A percentile compares a stretch with the other conserved stretches of the same genome.
Conservation (phyloP, 2,888 invertebrate species). For the Prosapia bicincta region DNA sequence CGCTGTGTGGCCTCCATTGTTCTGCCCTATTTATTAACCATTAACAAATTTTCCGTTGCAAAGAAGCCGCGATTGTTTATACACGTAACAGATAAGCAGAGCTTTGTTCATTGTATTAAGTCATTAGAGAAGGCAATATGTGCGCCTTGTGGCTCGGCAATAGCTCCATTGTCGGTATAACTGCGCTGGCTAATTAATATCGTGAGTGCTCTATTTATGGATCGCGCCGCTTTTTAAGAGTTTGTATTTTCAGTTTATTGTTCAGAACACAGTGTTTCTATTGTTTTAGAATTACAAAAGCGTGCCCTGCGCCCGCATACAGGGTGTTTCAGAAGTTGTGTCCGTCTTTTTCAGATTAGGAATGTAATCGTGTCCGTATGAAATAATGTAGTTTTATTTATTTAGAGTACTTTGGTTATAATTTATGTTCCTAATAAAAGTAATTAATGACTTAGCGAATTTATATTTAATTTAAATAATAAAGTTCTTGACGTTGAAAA, state of each 20-base stretch:
- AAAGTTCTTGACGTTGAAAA: too few relatives aligned
- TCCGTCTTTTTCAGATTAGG: too few relatives aligned
- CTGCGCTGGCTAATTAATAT: not conserved
- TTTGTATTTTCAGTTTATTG: not conserved
- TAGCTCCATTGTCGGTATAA: not conserved
- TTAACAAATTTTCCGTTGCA: not conserved
- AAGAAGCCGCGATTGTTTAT: not conserved
- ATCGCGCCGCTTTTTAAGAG: not conserved
- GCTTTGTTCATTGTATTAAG: not conserved
- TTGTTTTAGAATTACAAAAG: not conserved
- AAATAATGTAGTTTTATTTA: too few relatives aligned
- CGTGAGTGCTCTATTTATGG: not conserved
- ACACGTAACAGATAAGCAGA: not conserved
- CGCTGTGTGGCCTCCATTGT: not conserved
- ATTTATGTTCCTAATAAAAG: too few relatives aligned
- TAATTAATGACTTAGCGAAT: too few relatives aligned
- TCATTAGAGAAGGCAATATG: not conserved
- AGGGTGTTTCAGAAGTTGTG: not conserved
- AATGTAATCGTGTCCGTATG: too few relatives aligned
- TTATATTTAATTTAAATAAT: too few relatives aligned
- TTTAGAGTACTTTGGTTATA: too few relatives aligned
- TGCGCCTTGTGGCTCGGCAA: not conserved
- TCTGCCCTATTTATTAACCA: not conserved
- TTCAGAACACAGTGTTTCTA: not conserved
- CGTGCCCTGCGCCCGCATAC: not conserved